Percentiles rank a stretch among this genome's conserved stretches.
Evolutionary conservation across 1,140 invertebrate species (phyloP).

Genomic region (Camponotus pennsylvanicus): DNA sequence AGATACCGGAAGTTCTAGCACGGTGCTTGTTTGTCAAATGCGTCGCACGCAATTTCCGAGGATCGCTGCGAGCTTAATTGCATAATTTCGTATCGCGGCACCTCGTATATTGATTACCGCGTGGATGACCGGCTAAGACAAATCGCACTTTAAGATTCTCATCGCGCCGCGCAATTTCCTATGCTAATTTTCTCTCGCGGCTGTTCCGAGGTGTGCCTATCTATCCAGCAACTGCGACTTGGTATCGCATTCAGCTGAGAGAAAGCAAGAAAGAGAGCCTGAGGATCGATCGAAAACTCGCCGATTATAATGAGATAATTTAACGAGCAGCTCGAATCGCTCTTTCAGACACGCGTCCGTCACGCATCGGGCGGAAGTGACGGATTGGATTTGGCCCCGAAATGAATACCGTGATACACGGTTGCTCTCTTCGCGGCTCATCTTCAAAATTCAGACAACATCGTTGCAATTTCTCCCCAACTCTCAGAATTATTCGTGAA

Average conservation of each 20-base stretch:
- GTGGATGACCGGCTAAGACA: slow-evolving; percentile 58
- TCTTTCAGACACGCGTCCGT: slow-evolving; percentile 17
- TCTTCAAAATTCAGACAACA: not conserved
- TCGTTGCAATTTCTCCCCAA: not conserved
- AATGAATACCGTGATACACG: slow-evolving; percentile 15
- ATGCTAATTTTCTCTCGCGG: slow-evolving; percentile 56
- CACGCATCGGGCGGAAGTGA: slow-evolving; percentile 36
- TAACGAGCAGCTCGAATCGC: slow-evolving; percentile 48
- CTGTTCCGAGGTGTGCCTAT: slow-evolving; percentile 31
- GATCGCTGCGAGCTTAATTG: slow-evolving; percentile 53
- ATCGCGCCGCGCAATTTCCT: slow-evolving; percentile 61
- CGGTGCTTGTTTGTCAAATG: slow-evolving; percentile 47
- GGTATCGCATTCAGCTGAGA: not conserved
- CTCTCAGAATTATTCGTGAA: not conserved
- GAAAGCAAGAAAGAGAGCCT: not conserved
- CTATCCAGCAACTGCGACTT: slow-evolving; percentile 28
- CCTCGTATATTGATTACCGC: slow-evolving; percentile 58
- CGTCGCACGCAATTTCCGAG: slow-evolving; percentile 41
- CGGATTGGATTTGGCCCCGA: slow-evolving; percentile 23
- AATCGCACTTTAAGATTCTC: slow-evolving; percentile 62
- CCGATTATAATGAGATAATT: slow-evolving; percentile 58
- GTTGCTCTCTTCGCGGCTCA: not conserved
- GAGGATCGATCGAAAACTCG: slow-evolving; percentile 38
- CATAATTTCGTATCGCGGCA: slow-evolving; percentile 60
- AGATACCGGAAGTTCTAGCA: slow-evolving; percentile 45